Evolutionary conservation across 2,113 vertebrate species (phyloP).

Genomic region (Entelurus aequoreus): DNA sequence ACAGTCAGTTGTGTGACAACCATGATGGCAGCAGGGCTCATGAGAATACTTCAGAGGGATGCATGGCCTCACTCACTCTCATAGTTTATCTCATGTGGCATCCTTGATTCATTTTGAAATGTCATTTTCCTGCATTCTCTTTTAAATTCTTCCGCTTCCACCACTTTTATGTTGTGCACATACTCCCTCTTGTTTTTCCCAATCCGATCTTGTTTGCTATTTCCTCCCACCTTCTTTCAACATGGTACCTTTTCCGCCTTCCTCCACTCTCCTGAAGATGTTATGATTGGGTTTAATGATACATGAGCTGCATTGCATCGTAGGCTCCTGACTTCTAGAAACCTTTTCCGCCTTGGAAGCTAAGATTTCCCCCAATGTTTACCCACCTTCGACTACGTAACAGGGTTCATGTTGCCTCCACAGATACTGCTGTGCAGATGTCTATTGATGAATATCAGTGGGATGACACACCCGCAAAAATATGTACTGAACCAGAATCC

Average conservation of each 20-base stretch:
- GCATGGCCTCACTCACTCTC: constrained; percentile 3
- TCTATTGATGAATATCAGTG: background rate
- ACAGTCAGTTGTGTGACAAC: constrained; percentile 35
- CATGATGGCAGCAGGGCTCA: constrained; percentile 22
- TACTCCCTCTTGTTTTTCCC: constrained; percentile 9
- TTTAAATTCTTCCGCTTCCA: constrained; percentile 36
- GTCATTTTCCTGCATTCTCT: constrained; percentile 33
- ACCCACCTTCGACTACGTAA: background rate
- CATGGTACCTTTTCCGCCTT: constrained; percentile 41
- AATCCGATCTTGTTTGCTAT: constrained; percentile 28
- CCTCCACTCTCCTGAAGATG: constrained; percentile 56
- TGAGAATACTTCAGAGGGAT: constrained; percentile 7
- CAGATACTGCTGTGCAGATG: background rate
- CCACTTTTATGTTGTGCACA: constrained; percentile 10
- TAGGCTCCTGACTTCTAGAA: constrained; percentile 33
- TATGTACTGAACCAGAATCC: background rate
- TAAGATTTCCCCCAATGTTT: constrained; percentile 9
- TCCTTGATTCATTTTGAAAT: constrained; percentile 12
- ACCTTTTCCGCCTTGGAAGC: constrained; percentile 19
- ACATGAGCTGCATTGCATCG: constrained; percentile 59
- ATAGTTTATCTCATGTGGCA: constrained; percentile 10
- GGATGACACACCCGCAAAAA: background rate
- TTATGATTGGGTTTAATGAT: constrained; percentile 65
- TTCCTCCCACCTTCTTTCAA: constrained; percentile 43
- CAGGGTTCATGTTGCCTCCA: background rate